A percentile compares a stretch with the other conserved stretches of the same genome.
phyloP scores from a whole-genome alignment of 2,113 vertebrate species.

The Eira barbara region DNA sequence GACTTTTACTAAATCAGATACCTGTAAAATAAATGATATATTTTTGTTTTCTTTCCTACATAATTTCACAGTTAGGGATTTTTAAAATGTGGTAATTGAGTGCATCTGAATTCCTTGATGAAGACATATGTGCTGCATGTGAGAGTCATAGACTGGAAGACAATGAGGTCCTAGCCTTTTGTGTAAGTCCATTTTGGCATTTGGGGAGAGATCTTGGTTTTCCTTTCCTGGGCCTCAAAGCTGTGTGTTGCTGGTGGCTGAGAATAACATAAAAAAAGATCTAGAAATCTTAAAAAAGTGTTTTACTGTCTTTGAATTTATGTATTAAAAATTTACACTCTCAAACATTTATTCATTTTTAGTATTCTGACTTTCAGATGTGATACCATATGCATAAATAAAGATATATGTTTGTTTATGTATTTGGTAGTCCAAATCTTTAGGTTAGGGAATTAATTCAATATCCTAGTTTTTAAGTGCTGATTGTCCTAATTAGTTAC shows the following conservation, averaged over 20 bases:
- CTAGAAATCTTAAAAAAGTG: background rate
- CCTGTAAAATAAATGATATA: background rate
- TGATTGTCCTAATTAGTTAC: background rate
- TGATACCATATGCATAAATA: background rate
- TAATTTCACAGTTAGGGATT: constrained; percentile 6
- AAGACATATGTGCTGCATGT: background rate
- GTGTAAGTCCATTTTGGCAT: constrained; percentile 23
- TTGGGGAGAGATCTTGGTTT: background rate
- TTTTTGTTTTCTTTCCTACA: background rate
- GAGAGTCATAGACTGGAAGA: background rate
- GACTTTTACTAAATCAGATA: constrained; percentile 1
- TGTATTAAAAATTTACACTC: constrained; percentile 22
- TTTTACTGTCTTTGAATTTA: constrained; percentile 38
- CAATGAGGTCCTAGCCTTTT: constrained; percentile 20
- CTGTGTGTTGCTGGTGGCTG: background rate
- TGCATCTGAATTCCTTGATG: constrained; percentile 20
- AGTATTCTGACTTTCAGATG: constrained; percentile 7
- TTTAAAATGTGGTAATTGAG: background rate
- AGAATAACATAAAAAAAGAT: background rate
- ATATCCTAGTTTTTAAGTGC: constrained; percentile 8
- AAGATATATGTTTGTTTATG: background rate
- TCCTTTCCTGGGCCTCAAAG: background rate
- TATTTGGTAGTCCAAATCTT: background rate
- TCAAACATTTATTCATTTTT: constrained; percentile 7
- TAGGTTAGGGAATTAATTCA: constrained; percentile 42